Conservation (phyloP, 2,113 vertebrate genomes). For the Amia ocellicauda region DNA sequence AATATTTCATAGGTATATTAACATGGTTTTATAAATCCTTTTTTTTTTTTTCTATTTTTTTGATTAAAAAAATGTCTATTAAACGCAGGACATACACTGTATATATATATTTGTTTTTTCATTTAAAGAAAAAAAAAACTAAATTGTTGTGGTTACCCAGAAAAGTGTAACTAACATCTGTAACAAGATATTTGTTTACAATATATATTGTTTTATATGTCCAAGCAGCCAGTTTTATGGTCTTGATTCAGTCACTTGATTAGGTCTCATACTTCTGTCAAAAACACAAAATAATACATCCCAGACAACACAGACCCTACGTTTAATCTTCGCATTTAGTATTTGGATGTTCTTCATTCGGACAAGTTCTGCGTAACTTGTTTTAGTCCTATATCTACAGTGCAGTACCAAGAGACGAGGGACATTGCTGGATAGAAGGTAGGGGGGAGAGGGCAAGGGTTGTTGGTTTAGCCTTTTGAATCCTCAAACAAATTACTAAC, state of each 20-base stretch:
- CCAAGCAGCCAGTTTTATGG: neutral
- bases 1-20: neutral
- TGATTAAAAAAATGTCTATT: neutral
- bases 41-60: too few relatives aligned
- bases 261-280: neutral
- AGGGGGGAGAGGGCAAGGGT: neutral
- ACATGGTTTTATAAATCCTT: too few relatives aligned
- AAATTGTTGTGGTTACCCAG: neutral
- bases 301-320: too few relatives aligned
- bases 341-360: neutral
- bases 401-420: neutral
- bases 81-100: neutral
- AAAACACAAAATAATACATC: neutral
- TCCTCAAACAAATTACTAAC: slow-evolving; percentile 14
- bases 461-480: neutral
- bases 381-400: slow-evolving; percentile 1
- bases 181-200: slow-evolving; percentile 12
- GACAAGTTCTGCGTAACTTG: neutral
- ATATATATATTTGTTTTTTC: neutral
- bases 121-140: neutral
- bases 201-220: neutral
- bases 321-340: neutral
- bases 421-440: neutral
- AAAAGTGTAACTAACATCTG: neutral
- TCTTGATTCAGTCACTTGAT: neutral